These are phyloP conservation scores for Anhinga rufa DNA, from an alignment of 2,113 vertebrate genomes.

Conservation along the genomic window DNA sequence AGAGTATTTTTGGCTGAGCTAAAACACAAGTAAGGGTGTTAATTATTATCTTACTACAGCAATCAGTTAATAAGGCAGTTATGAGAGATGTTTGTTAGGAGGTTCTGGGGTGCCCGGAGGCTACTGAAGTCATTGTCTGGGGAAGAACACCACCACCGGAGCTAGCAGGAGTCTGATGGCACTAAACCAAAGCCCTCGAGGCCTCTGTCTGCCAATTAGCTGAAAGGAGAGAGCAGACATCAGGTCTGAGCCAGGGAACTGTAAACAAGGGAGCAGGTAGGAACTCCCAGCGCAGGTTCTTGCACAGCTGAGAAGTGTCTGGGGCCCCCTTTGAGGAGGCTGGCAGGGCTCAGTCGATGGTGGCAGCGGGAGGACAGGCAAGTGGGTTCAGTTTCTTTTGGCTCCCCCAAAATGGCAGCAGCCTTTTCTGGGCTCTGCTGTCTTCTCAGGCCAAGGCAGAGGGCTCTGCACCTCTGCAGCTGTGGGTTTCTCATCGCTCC, in stretches of 20 bases:
- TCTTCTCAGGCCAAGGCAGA: not conserved
- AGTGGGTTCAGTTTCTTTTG: not conserved
- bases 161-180: constrained; percentile 56
- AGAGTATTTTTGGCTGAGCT: constrained; percentile 43
- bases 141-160: constrained; percentile 25
- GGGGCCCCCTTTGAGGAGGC: not conserved
- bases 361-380: not conserved
- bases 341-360: not conserved
- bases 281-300: not conserved
- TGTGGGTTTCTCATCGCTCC: not conserved
- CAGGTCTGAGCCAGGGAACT: constrained; percentile 44
- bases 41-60: constrained; percentile 56
- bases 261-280: constrained; percentile 54
- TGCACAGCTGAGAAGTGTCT: not conserved
- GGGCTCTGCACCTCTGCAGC: not conserved
- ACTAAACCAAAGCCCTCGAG: constrained; percentile 38
- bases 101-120: constrained; percentile 44
- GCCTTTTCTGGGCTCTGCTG: not conserved
- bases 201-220: constrained; percentile 42
- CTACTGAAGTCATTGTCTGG: constrained; percentile 65
- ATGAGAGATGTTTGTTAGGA: constrained; percentile 50
- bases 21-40: constrained; percentile 34
- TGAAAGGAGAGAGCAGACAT: constrained; percentile 56
- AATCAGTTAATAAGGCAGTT: constrained; percentile 64
- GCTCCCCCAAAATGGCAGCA: not conserved